Percentiles rank a stretch among this genome's conserved stretches.
phyloP scores from a whole-genome alignment of 2,797 vertebrate species.

The Podargus strigoides region DNA sequence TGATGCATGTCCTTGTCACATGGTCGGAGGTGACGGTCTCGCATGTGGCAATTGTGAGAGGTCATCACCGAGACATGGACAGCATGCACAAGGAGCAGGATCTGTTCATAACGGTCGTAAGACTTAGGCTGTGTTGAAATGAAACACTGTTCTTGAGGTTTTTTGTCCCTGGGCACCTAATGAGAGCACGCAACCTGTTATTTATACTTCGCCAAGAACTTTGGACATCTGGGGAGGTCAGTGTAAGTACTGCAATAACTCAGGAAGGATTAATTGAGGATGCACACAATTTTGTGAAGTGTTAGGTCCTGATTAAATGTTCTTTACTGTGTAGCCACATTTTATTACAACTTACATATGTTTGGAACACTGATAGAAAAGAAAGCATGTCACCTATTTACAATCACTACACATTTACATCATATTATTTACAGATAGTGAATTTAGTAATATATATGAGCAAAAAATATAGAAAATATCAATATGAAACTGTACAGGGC shows the following conservation, averaged over 20 bases:
- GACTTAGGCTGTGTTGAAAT: not conserved
- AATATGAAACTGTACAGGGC: constrained; percentile 74
- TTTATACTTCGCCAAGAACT: not conserved
- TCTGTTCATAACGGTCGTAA: not conserved
- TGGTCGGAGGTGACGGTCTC: not conserved
- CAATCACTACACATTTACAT: constrained; percentile 80
- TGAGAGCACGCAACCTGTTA: not conserved
- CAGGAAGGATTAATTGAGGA: not conserved
- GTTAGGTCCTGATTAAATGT: constrained; percentile 33
- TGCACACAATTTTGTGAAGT: not conserved
- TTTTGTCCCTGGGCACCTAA: not conserved
- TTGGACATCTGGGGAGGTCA: not conserved
- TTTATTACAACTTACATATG: constrained; percentile 83
- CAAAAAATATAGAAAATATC: constrained; percentile 69
- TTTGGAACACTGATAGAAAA: constrained; percentile 77
- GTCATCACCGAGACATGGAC: fast-evolving
- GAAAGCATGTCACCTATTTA: constrained; percentile 78
- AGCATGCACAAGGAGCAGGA: not conserved
- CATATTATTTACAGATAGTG: constrained; percentile 77
- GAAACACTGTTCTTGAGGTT: not conserved
- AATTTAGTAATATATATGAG: constrained; percentile 69
- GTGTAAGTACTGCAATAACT: not conserved
- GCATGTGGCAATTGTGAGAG: fast-evolving
- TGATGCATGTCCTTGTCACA: too few relatives aligned
- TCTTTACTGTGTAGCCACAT: constrained; percentile 64